Evolutionary conservation across 2,888 invertebrate genomes (phyloP).

Genomic region (Folsomia manolachei): DNA sequence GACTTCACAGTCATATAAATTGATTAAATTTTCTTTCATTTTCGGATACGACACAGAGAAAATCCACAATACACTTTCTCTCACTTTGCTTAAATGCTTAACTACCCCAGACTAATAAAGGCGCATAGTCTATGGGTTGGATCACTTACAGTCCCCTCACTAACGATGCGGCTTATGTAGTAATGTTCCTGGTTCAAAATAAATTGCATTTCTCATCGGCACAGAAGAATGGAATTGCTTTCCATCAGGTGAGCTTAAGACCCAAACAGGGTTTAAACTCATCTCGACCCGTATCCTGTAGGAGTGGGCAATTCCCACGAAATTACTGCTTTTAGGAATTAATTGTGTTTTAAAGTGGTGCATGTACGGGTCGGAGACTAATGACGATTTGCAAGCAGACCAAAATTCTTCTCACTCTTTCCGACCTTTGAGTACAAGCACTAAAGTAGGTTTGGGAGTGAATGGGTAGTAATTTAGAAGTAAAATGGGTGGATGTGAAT

Average conservation of each 20-base stretch:
- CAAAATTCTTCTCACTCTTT: not conserved
- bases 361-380: not conserved
- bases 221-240: not conserved
- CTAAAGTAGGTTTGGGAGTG: not conserved
- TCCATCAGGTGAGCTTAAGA: not conserved
- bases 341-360: constrained; percentile 7
- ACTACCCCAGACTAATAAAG: too few relatives aligned
- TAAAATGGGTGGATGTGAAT: not conserved
- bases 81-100: too few relatives aligned
- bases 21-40: too few relatives aligned
- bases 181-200: too few relatives aligned
- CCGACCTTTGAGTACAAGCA: not conserved
- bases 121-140: too few relatives aligned
- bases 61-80: too few relatives aligned
- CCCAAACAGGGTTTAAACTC: not conserved
- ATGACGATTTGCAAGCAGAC: not conserved
- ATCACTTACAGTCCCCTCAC: too few relatives aligned
- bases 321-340: constrained; percentile 1
- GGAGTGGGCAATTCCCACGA: not conserved
- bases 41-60: too few relatives aligned
- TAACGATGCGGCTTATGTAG: too few relatives aligned
- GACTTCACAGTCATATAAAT: too few relatives aligned
- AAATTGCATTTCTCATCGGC: not conserved
- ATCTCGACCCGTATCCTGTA: not conserved
- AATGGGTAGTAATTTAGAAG: not conserved